Percentiles rank a stretch among this genome's conserved stretches.
Conservation (phyloP, 2,797 vertebrate species). For the Myotis planiceps region DNA sequence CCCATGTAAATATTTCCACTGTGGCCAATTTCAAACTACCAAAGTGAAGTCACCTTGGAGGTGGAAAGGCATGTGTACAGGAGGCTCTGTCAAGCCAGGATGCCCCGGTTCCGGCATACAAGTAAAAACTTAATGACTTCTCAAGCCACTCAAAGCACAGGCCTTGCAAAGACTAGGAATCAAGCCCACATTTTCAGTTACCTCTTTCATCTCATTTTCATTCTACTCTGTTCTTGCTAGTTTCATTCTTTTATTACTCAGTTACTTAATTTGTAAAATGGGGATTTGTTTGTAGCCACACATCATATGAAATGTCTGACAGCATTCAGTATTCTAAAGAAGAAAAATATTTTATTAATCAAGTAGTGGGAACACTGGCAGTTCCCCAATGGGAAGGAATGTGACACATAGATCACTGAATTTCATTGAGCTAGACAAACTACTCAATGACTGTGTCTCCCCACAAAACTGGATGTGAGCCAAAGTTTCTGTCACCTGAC, state of each 20-base stretch:
- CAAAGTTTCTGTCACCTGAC: conserved; percentile 72
- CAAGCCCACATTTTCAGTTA: neutral
- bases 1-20: neutral
- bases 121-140: neutral
- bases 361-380: neutral
- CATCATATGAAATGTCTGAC: neutral
- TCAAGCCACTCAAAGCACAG: neutral
- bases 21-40: neutral
- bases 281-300: neutral
- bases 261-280: neutral
- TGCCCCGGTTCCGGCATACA: fast-evolving
- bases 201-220: neutral
- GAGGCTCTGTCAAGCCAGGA: neutral
- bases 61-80: neutral
- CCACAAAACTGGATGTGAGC: conserved; percentile 67
- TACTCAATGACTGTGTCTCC: conserved; percentile 57
- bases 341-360: conserved; percentile 12
- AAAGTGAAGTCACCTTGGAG: neutral
- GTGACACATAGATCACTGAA: conserved; percentile 33
- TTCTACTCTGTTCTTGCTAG: neutral
- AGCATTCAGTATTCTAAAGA: neutral
- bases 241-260: neutral
- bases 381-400: conserved; percentile 17
- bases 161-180: neutral
- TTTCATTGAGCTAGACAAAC: conserved; percentile 39